Evolutionary conservation across 2,797 vertebrate genomes (phyloP).

Genomic region (Avahi laniger): DNA sequence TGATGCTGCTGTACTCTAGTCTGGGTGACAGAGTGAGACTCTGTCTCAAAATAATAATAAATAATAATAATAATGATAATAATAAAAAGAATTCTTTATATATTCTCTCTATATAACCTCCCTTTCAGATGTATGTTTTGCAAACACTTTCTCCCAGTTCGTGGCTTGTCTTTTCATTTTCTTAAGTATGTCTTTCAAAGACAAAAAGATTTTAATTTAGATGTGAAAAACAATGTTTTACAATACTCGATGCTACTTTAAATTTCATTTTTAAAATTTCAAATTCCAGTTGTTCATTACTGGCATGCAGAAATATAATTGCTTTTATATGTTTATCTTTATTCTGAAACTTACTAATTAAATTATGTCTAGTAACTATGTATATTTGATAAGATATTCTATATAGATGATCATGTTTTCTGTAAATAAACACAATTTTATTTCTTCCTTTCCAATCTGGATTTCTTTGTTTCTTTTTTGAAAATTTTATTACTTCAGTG

Average conservation of each 20-base stretch:
- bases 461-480: not conserved
- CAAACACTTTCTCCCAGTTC: not conserved
- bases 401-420: not conserved
- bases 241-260: not conserved
- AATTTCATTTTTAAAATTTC: not conserved
- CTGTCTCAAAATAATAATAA: no score
- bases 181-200: not conserved
- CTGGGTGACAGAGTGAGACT: no score
- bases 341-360: not conserved
- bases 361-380: not conserved
- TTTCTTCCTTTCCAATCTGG: not conserved
- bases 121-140: not conserved
- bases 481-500: not conserved
- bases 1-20: no score
- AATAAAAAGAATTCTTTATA: not conserved
- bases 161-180: not conserved
- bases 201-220: not conserved
- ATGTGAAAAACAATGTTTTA: not conserved
- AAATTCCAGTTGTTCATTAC: not conserved
- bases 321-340: not conserved
- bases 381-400: not conserved
- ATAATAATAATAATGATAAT: no score
- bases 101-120: not conserved
- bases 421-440: not conserved
- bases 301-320: not conserved